phyloP scores from a whole-genome alignment of 2,797 vertebrate genomes.

The Staurois parvus region DNA sequence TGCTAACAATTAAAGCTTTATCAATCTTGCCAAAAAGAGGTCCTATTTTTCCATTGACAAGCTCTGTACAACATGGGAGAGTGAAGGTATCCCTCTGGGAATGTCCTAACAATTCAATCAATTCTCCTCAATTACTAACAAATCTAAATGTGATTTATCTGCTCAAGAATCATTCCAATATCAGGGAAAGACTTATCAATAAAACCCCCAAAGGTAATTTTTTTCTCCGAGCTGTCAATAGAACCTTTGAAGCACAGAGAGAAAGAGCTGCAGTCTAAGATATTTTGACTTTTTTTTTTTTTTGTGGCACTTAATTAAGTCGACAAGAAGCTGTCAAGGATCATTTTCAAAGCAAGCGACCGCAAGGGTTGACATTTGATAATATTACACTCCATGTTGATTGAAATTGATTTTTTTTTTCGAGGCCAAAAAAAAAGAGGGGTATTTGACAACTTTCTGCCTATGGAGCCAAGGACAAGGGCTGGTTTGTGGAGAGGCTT shows the following conservation, averaged over 20 bases:
- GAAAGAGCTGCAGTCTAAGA: slow-evolving; percentile 87
- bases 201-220: slow-evolving; percentile 92
- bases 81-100: slow-evolving; percentile 80
- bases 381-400: slow-evolving; percentile 98
- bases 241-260: slow-evolving; percentile 87
- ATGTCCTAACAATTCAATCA: slow-evolving; percentile 85
- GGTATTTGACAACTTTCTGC: slow-evolving; percentile 87
- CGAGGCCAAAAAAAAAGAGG: slow-evolving; percentile 66
- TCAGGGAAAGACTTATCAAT: slow-evolving; percentile 93
- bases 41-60: slow-evolving; percentile 73
- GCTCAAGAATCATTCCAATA: slow-evolving; percentile 98
- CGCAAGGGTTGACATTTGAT: slow-evolving; percentile 98
- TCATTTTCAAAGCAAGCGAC: slow-evolving; percentile 91
- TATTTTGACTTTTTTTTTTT: slow-evolving; percentile 82
- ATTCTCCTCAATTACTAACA: slow-evolving; percentile 98
- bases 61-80: slow-evolving; percentile 71
- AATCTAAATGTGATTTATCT: slow-evolving; percentile 99
- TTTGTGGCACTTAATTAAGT: slow-evolving; percentile 99
- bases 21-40: slow-evolving; percentile 66
- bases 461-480: slow-evolving; percentile 89
- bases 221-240: slow-evolving; percentile 91
- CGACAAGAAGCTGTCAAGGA: slow-evolving; percentile 98
- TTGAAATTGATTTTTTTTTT: slow-evolving; percentile 96
- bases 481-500: slow-evolving; percentile 76
- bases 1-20: slow-evolving; percentile 76